Base-by-base conservation (phyloP, 1,140 invertebrate species). In the Cylas formicarius region DNA sequence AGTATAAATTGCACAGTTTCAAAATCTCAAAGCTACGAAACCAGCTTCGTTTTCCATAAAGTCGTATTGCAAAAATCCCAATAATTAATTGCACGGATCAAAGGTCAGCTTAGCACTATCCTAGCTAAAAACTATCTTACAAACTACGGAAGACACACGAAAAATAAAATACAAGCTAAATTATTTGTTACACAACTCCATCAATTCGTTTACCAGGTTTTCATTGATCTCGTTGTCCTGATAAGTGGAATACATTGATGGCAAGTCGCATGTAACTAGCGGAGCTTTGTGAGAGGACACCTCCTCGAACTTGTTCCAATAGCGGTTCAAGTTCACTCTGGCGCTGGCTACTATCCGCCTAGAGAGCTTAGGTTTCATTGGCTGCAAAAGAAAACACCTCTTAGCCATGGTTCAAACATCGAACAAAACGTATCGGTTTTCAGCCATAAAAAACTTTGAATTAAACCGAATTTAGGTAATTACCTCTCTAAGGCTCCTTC, bases 251-350 rank as follows among this genome's bases (percentile, higher is more conserved):
- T 36, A 63, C 60, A 61, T 61, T 56, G 65, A 67, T 5, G 28
- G 17, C 63, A 63, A 61, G 49, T 68, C 60, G 61, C 65, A 65
- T 57, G 67, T 55, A 52, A 64, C 63, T 13, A 67, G 60, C n/a
- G 65, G 53, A 4, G 65, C 47, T 37, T 66, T 66, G 37, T 67
- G 67, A 7, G 39, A 50, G 44, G 72, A 68, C 39, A 72, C 50
- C 43, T 74, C 71, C 47, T 71, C 72, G 48, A 76, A 69, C 50
- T 72, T 72, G 37, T 69, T 66, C 74, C 74, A 75, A 58, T 72
- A 72, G 59, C 67, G 68, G 58, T 75, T 75, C 17, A 76, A 63
- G 55, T 76, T 74, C 53, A 76, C 67, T 43, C 68, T 69, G 43
- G 72, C 66, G 14, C 68, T 69, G 38, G 61, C 61, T 22, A 67